Percentiles rank a stretch among this genome's conserved stretches.
These are phyloP conservation scores for Zaprionus lachaisei DNA, from an alignment of 1,140 invertebrate genomes.

Conservation along the genomic window DNA sequence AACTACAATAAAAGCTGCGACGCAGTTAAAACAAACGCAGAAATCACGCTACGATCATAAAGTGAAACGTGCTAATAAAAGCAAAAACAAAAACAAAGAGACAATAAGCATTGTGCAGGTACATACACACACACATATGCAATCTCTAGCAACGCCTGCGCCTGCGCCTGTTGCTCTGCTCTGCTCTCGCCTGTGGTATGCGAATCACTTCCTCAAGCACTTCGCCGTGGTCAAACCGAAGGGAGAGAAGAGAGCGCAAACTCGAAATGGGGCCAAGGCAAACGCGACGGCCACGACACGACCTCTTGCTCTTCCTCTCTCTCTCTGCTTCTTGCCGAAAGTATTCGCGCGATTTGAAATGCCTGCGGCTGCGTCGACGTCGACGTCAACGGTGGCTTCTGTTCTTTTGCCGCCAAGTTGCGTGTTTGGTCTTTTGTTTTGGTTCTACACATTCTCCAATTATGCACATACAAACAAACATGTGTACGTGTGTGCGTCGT, in stretches of 20 bases:
- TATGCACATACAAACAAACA: neutral
- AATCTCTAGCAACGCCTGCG: conserved; percentile 30
- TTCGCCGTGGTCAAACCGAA: conserved; percentile 38
- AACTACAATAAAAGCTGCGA: conserved; percentile 66
- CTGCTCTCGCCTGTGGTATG: conserved; percentile 37
- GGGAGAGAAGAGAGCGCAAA: conserved; percentile 24
- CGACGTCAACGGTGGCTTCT: conserved; percentile 48
- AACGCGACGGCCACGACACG: conserved; percentile 44
- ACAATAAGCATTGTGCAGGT: conserved; percentile 18
- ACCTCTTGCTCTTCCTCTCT: conserved; percentile 14
- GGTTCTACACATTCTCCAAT: conserved; percentile 69
- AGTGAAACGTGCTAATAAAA: conserved; percentile 78
- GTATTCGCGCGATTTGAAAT: conserved; percentile 45
- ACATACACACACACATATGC: neutral
- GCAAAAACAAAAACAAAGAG: conserved; percentile 45
- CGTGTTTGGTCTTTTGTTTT: conserved; percentile 67
- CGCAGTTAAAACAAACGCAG: conserved; percentile 63
- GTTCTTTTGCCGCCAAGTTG: conserved; percentile 54
- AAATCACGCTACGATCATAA: conserved; percentile 80
- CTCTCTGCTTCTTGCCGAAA: conserved; percentile 33
- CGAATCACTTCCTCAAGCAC: conserved; percentile 43
- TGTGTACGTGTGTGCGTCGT: neutral
- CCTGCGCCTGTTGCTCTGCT: conserved; percentile 6
- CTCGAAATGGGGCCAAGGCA: conserved; percentile 74
- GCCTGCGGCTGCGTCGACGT: conserved; percentile 47